A percentile compares a stretch with the other conserved stretches of the same genome.
These are phyloP conservation scores for Cnemophilus loriae DNA, from an alignment of 2,113 vertebrate species.

Conservation along the genomic window DNA sequence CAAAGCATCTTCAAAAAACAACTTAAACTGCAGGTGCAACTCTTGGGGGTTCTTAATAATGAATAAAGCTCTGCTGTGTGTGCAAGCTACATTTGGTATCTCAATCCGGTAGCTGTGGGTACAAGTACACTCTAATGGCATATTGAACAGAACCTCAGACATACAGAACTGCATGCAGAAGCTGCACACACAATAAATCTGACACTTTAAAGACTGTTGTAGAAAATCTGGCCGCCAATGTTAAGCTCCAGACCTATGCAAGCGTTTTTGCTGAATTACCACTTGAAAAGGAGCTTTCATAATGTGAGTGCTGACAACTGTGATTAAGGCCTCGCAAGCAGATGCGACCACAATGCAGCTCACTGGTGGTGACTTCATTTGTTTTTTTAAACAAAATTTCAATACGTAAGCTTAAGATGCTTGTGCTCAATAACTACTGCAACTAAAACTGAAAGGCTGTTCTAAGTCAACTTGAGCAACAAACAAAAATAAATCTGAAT, in stretches of 20 bases:
- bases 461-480: neutral
- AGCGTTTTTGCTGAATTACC: conserved; percentile 51
- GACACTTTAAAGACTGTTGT: neutral
- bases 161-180: neutral
- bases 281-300: conserved; percentile 46
- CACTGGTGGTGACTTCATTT: conserved; percentile 32
- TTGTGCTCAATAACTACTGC: neutral
- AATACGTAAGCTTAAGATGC: neutral
- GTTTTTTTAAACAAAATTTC: conserved; percentile 21
- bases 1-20: neutral
- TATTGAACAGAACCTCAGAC: neutral
- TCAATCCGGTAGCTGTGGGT: neutral
- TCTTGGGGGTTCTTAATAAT: neutral
- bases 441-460: neutral
- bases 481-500: neutral
- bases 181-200: neutral
- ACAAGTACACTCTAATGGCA: neutral
- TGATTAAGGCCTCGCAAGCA: conserved; percentile 46
- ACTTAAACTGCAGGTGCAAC: neutral
- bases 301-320: conserved; percentile 37
- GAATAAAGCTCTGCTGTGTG: neutral
- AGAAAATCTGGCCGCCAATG: neutral
- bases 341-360: conserved; percentile 42
- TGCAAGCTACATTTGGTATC: neutral
- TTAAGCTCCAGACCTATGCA: conserved; percentile 40